Evolutionary conservation across 2,888 invertebrate species (phyloP).

Genomic region (Minunthozetes semirufus): DNA sequence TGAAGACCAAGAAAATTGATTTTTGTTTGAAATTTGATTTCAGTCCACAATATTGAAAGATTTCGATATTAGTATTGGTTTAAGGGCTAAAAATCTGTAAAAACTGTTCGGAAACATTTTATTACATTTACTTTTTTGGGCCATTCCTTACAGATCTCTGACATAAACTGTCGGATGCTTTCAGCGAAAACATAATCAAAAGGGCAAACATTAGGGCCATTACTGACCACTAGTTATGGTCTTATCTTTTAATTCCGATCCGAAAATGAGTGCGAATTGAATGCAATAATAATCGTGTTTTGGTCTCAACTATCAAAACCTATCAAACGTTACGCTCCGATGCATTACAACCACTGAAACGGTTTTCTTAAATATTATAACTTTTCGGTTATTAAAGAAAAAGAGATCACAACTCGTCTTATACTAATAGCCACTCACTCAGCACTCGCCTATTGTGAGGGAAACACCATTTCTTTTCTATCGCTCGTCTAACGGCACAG

Average conservation of each 20-base stretch:
- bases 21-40: too few species aligned
- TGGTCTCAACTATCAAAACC: neutral
- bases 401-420: neutral
- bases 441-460: too few species aligned
- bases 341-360: neutral
- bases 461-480: too few species aligned
- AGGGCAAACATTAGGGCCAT: neutral
- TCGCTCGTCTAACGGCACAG: neutral
- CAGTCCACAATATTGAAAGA: neutral
- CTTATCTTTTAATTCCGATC: constrained; percentile 5
- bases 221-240: constrained; percentile 21
- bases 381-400: neutral
- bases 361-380: neutral
- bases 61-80: neutral
- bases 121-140: neutral
- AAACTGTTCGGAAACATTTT: neutral
- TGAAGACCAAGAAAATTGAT: too few species aligned
- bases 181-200: neutral
- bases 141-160: neutral
- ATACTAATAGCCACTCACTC: too few species aligned
- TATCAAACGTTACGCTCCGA: neutral
- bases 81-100: neutral
- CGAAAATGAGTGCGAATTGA: constrained; percentile 4
- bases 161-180: neutral
- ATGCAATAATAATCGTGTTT: neutral